Conservation (phyloP, 1,140 invertebrate species). For the Drosophila lowei region DNA sequence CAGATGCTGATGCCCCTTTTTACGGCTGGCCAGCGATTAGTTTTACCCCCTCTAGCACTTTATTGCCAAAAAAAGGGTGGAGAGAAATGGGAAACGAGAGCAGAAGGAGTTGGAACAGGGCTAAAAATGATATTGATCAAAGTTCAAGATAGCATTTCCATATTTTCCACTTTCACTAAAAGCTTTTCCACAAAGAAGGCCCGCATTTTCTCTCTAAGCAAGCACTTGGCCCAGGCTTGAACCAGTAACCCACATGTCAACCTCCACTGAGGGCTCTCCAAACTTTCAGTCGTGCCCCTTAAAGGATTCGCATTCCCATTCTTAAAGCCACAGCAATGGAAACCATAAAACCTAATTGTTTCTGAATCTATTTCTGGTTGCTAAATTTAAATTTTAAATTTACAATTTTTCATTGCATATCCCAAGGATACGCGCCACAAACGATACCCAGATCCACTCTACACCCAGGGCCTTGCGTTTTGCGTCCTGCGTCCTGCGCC, state of each 20-base stretch:
- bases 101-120: slow-evolving; percentile 2
- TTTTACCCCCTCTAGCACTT: slow-evolving; percentile 48
- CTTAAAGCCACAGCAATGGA: too few relatives aligned
- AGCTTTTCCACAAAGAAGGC: slow-evolving; percentile 38
- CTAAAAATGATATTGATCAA: slow-evolving; percentile 37
- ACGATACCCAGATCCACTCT: slow-evolving; percentile 14
- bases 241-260: slow-evolving; percentile 44
- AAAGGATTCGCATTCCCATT: too few relatives aligned
- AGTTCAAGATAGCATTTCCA: slow-evolving; percentile 47
- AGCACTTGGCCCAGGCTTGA: slow-evolving; percentile 44
- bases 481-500: neutral
- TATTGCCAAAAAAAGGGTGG: slow-evolving; percentile 40
- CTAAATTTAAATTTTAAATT: slow-evolving; percentile 1
- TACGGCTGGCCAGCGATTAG: slow-evolving; percentile 71
- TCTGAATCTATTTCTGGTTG: slow-evolving; percentile 12
- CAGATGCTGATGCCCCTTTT: slow-evolving; percentile 25
- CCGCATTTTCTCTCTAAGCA: slow-evolving; percentile 17
- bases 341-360: neutral
- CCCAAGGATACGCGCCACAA: slow-evolving; percentile 14
- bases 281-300: neutral
- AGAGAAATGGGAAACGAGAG: neutral
- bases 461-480: too few relatives aligned
- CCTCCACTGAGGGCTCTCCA: neutral
- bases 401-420: slow-evolving; percentile 15
- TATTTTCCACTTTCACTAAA: slow-evolving; percentile 45